Percentiles rank a stretch among this genome's conserved stretches.
Conservation (phyloP, 53 echinoderm and acorn worm genomes). For the Arbacia lixula region DNA sequence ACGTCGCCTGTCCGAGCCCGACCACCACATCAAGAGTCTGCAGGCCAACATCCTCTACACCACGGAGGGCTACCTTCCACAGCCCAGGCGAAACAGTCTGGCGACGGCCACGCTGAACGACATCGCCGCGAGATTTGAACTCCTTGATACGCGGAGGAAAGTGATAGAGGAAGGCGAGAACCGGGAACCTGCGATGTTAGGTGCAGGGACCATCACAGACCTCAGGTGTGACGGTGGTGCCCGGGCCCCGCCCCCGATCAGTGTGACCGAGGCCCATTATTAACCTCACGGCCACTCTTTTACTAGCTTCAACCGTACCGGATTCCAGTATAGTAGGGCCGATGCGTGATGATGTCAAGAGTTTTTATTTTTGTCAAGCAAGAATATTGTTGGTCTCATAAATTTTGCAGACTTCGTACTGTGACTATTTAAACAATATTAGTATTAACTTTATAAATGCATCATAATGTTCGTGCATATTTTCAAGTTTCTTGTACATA, state of each 20-base stretch:
- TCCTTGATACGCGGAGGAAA: conserved; percentile 58
- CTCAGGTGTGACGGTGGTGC: conserved; percentile 12
- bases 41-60: conserved; percentile 48
- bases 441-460: too few relatives aligned
- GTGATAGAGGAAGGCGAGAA: conserved; percentile 60
- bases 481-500: too few relatives aligned
- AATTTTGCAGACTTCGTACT: too few relatives aligned
- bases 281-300: background rate
- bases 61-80: conserved; percentile 38
- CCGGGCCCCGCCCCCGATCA: conserved; percentile 17
- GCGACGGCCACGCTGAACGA: conserved; percentile 67
- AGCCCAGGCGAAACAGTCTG: conserved; percentile 70
- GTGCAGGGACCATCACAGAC: conserved; percentile 19
- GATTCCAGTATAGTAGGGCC: too few relatives aligned
- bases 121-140: conserved; percentile 65
- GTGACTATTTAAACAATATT: too few relatives aligned
- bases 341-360: too few relatives aligned
- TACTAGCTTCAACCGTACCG: too few relatives aligned
- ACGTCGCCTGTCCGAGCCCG: conserved; percentile 45
- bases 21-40: conserved; percentile 25
- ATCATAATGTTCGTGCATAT: too few relatives aligned
- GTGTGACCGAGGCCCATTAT: conserved; percentile 37
- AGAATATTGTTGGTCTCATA: too few relatives aligned
- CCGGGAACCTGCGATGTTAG: conserved; percentile 22
- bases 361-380: too few relatives aligned